These are phyloP conservation scores for Sycophaga agraensis DNA, from an alignment of 1,140 invertebrate species.

Conservation along the genomic window DNA sequence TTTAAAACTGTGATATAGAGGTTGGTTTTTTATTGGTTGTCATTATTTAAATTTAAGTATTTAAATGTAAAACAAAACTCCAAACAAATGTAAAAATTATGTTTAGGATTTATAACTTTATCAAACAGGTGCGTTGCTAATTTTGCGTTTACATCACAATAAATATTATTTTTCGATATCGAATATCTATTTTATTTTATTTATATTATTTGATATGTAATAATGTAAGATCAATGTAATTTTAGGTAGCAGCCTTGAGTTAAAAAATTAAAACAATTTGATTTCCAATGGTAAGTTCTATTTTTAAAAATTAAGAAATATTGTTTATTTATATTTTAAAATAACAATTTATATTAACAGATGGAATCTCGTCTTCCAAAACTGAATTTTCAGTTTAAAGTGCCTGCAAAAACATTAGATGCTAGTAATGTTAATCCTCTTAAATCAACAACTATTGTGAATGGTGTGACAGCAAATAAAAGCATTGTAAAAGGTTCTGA, in stretches of 20 bases:
- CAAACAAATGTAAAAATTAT: slow-evolving; percentile 1
- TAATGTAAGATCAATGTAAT: not conserved
- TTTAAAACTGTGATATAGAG: too few relatives aligned
- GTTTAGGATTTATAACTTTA: not conserved
- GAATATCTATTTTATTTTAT: not conserved
- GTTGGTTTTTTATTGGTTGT: too few relatives aligned
- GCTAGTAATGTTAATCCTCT: not conserved
- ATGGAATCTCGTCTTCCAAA: slow-evolving; percentile 49
- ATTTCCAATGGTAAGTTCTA: not conserved
- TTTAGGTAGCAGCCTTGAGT: not conserved
- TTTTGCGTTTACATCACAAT: not conserved
- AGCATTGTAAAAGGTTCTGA: not conserved
- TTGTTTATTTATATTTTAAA: not conserved
- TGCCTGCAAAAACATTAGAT: slow-evolving; percentile 15
- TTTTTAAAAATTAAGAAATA: not conserved
- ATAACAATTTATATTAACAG: slow-evolving; percentile 23
- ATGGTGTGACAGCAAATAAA: not conserved
- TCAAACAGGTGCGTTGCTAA: not conserved
- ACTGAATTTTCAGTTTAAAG: slow-evolving; percentile 34
- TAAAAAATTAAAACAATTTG: not conserved
- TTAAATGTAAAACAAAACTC: not conserved
- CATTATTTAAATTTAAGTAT: too few relatives aligned
- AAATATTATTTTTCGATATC: not conserved
- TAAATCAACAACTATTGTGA: not conserved
- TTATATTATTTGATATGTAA: not conserved